Evolutionary conservation across 92 coral and sea anemone species (phyloP).

Genomic region (Paramuricea clavata): DNA sequence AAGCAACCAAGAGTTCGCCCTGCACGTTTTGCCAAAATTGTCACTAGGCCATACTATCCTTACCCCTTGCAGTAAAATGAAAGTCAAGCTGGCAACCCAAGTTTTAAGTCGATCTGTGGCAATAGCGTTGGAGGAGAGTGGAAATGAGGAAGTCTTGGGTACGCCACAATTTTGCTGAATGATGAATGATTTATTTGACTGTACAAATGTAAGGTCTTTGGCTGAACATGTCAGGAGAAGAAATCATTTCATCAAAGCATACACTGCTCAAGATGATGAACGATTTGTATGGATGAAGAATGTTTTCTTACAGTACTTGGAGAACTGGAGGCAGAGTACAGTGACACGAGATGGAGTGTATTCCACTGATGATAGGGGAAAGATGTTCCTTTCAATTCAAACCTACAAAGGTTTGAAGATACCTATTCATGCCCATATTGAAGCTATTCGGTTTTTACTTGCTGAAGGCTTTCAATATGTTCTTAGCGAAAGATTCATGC

Average conservation of each 20-base stretch:
- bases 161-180: slow-evolving; percentile 68
- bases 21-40: neutral
- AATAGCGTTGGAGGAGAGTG: neutral
- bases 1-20: neutral
- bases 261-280: slow-evolving; percentile 69
- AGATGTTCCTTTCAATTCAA: slow-evolving; percentile 3
- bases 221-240: slow-evolving; percentile 73
- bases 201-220: slow-evolving; percentile 70
- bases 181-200: slow-evolving; percentile 73
- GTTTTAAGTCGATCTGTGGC: no score
- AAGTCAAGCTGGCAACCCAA: no score
- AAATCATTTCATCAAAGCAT: slow-evolving; percentile 74
- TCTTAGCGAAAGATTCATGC: slow-evolving; percentile 9
- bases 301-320: slow-evolving; percentile 17
- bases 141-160: slow-evolving; percentile 48
- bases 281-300: slow-evolving; percentile 56
- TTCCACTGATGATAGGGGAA: neutral
- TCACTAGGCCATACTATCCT: no score
- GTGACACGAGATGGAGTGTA: neutral
- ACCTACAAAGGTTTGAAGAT: slow-evolving; percentile 24
- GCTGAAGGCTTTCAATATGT: slow-evolving; percentile 17
- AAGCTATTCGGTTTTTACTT: neutral
- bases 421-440: neutral
- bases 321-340: slow-evolving; percentile 30
- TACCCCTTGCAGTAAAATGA: no score